phyloP scores from a whole-genome alignment of 1,140 invertebrate species.

The Zaprionus nigranus region DNA sequence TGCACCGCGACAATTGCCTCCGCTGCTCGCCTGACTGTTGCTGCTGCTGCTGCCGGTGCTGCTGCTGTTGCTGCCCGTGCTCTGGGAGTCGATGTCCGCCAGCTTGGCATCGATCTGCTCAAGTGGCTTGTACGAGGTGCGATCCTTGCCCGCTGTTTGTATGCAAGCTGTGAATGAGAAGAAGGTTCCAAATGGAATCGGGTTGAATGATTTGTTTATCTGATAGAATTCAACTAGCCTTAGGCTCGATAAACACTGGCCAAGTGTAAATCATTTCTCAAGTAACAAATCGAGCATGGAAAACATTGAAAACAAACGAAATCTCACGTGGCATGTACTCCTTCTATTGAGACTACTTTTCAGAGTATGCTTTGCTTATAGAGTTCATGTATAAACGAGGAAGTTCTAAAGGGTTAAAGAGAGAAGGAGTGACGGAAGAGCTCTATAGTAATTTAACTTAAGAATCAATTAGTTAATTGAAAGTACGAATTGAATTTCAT shows the following conservation, averaged over 20 bases:
- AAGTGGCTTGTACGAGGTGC: constrained; percentile 85
- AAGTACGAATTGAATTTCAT: too few relatives aligned
- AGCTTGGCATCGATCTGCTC: constrained; percentile 84
- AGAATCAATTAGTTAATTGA: too few relatives aligned
- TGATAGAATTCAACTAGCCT: not conserved
- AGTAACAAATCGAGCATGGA: not conserved
- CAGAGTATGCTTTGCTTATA: not conserved
- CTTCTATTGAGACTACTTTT: not conserved
- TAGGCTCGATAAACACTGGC: not conserved
- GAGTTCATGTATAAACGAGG: not conserved
- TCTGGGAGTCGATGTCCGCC: constrained; percentile 70
- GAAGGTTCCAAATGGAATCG: not conserved
- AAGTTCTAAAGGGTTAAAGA: not conserved
- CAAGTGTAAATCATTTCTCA: not conserved
- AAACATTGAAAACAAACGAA: not conserved
- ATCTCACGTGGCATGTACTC: not conserved
- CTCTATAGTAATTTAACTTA: too few relatives aligned
- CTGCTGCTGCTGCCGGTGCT: constrained; percentile 59
- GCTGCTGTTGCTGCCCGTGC: constrained; percentile 62
- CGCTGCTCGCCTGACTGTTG: constrained; percentile 45
- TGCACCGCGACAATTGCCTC: constrained; percentile 49
- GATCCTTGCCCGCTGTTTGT: constrained; percentile 86
- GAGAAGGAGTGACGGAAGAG: too few relatives aligned
- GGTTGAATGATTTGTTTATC: constrained; percentile 21
- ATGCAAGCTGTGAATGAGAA: constrained; percentile 84